Base-by-base conservation (phyloP, 92 coral and sea anemone species). In the Pocillopora grandis region DNA sequence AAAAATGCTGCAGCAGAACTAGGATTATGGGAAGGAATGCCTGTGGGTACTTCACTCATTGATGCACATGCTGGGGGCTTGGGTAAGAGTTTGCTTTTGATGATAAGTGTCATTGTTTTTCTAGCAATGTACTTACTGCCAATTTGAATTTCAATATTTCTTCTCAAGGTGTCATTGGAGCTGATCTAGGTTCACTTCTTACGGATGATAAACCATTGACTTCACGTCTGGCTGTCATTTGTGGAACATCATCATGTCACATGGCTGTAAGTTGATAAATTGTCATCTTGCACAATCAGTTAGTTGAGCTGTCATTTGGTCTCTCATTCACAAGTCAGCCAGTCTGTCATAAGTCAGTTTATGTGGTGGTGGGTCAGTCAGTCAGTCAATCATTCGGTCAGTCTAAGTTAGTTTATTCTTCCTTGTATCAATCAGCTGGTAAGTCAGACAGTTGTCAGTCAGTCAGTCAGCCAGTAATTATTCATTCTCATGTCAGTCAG, bases 51-150 rank as follows among this genome's bases (percentile, higher is more conserved):
- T 20, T 92, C 99, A 6, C 84, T 96, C 2, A 92, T 96, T 87
- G 99, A 96, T 92, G 99, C 99, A 71, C 96, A 96, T 91, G 99
- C 99, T 31, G 99, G 99, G 75, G 99, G 98, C 33, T 88, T 96
- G 60, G 99, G 99, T 96, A 93, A 76, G 83, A 79, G 69, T 74
- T 58, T 36, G 36, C 48, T 18, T 27, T 68, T 31, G 52, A 31
- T 9, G 23, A 15, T 58, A 61, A 5, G 52, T 9, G 20, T n/a
- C 79, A n/a, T 0, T 23, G 20, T 21, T 11, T 35, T 0, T 27
- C 15, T 17, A 31, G 4, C n/a, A 31, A 69, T 13, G 16, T 69
- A 3, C 16, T 31, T 33, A 18, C 59, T 57, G 31, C 12, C 12
- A 23, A 14, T 76, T 33, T 18, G 2, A 65, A 15, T 12, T 63